These are phyloP conservation scores for Scylla paramamosain DNA, from an alignment of 1,140 invertebrate species.

Conservation along the genomic window DNA sequence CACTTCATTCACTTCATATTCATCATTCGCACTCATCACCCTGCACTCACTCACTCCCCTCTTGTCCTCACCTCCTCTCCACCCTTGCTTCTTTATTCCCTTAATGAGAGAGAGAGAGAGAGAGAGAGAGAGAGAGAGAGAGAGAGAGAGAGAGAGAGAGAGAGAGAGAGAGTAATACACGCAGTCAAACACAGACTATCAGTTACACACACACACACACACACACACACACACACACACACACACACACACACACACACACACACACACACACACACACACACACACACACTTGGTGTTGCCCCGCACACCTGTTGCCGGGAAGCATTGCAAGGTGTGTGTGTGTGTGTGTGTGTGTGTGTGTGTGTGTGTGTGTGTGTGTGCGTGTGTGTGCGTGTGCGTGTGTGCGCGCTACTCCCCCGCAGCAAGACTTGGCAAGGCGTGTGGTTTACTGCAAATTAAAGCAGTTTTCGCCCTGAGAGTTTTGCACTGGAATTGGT, in stretches of 20 bases:
- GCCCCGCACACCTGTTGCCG: background rate
- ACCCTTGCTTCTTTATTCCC: background rate
- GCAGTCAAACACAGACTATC: background rate
- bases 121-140: too few relatives aligned
- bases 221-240: constrained; percentile 33
- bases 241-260: constrained; percentile 33
- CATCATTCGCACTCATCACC: too few relatives aligned
- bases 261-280: constrained; percentile 33
- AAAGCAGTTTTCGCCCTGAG: too few relatives aligned
- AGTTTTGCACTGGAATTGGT: too few relatives aligned
- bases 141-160: constrained; percentile 36
- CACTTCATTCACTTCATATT: too few relatives aligned
- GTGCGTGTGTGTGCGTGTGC: constrained; percentile 48
- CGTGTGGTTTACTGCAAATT: too few relatives aligned
- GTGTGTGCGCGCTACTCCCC: background rate
- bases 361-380: constrained; percentile 55
- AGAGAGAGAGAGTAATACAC: constrained; percentile 22
- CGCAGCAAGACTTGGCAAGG: background rate
- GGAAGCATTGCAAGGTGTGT: background rate
- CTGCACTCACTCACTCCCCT: background rate
- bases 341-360: constrained; percentile 56
- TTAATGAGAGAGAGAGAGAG: background rate
- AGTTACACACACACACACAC: background rate
- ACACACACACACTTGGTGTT: background rate
- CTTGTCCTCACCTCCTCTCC: background rate